Evolutionary conservation across 92 coral and sea anemone species (phyloP).

Genomic region (Bergia sp.): DNA sequence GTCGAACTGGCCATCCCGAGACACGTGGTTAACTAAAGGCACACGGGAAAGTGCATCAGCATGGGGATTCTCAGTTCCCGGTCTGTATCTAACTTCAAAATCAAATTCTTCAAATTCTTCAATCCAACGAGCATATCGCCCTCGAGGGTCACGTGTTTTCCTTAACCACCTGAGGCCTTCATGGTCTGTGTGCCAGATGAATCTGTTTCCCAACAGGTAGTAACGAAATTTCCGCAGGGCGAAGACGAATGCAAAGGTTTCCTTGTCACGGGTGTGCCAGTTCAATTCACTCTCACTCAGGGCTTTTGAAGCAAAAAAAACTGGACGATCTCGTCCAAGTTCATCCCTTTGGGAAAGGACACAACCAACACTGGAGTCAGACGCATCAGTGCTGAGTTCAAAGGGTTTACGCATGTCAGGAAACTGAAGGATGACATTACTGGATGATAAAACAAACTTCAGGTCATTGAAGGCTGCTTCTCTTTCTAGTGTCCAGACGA

Average conservation of each 20-base stretch:
- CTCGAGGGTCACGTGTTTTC: slow-evolving; percentile 60
- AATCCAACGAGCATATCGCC: slow-evolving; percentile 62
- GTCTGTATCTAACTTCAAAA: slow-evolving; percentile 40
- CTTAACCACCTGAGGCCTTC: slow-evolving; percentile 50
- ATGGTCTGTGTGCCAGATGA: slow-evolving; percentile 57
- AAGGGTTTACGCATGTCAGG: slow-evolving; percentile 58
- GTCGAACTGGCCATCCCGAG: slow-evolving; percentile 3
- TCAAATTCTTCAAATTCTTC: slow-evolving; percentile 65
- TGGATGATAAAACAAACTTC: slow-evolving; percentile 55
- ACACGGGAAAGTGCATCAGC: slow-evolving; percentile 57
- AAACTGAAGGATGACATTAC: slow-evolving; percentile 61
- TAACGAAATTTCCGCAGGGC: slow-evolving; percentile 51
- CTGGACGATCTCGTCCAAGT: slow-evolving; percentile 54
- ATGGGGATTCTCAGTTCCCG: slow-evolving; percentile 50
- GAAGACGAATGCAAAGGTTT: slow-evolving; percentile 58
- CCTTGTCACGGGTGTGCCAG: slow-evolving; percentile 64
- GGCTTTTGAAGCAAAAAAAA: slow-evolving; percentile 58
- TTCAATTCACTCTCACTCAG: slow-evolving; percentile 52
- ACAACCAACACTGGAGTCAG: slow-evolving; percentile 67
- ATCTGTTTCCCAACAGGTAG: slow-evolving; percentile 51
- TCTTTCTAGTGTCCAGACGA: slow-evolving; percentile 57
- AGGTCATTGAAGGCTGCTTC: slow-evolving; percentile 61
- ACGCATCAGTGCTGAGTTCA: slow-evolving; percentile 64
- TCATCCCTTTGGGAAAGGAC: slow-evolving; percentile 48
- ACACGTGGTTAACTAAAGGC: slow-evolving; percentile 3